Conservation (phyloP, 2,888 invertebrate species). For the Ornithoptera alexandrae region DNA sequence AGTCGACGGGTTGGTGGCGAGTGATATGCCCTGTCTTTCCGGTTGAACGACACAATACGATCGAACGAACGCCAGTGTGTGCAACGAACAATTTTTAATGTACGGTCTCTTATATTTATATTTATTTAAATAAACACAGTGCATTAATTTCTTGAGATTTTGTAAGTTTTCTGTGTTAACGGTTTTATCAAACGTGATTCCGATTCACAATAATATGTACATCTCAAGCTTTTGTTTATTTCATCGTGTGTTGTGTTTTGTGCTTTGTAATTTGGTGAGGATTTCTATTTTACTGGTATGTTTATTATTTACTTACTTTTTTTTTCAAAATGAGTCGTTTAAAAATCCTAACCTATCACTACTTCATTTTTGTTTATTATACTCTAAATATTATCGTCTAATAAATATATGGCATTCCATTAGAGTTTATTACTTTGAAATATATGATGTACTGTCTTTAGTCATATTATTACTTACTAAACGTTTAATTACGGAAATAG, state of each 20-base stretch:
- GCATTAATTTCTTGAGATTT: constrained; percentile 16
- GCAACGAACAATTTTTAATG: constrained; percentile 31
- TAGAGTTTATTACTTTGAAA: too few relatives aligned
- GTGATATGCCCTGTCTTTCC: constrained; percentile 62
- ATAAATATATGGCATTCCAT: too few relatives aligned
- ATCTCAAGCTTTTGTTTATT: constrained; percentile 47
- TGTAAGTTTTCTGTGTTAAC: constrained; percentile 54
- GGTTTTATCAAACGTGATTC: constrained; percentile 66
- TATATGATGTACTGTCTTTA: too few relatives aligned
- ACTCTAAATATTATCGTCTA: too few relatives aligned
- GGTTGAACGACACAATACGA: constrained; percentile 70
- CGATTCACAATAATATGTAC: constrained; percentile 40
- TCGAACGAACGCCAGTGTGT: constrained; percentile 66
- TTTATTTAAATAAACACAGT: neutral
- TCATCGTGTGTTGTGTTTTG: constrained; percentile 38
- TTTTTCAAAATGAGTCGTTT: too few relatives aligned
- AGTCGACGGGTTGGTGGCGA: constrained; percentile 61
- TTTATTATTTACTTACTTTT: neutral
- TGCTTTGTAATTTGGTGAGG: constrained; percentile 29
- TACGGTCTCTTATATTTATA: neutral
- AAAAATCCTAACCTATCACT: too few relatives aligned
- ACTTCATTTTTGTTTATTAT: too few relatives aligned
- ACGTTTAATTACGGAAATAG: too few relatives aligned
- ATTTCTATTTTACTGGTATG: constrained; percentile 20
- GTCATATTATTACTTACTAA: too few relatives aligned